These are phyloP conservation scores for Beris chalybata DNA, from an alignment of 2,888 invertebrate genomes.

Conservation along the genomic window DNA sequence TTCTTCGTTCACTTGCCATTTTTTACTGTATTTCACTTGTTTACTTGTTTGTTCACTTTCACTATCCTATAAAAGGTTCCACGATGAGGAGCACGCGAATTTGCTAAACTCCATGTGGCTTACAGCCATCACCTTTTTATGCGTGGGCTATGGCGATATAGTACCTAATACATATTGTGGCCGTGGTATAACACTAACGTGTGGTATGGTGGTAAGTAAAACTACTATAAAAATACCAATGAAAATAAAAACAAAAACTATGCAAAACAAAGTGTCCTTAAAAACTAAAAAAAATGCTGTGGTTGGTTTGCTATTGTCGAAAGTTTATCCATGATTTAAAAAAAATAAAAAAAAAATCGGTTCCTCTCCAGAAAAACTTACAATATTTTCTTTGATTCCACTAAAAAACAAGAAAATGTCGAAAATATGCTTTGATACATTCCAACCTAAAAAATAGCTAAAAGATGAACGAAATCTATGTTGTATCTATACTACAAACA, in stretches of 20 bases:
- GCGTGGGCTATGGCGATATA: constrained; percentile 99
- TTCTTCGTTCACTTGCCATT: constrained; percentile 32
- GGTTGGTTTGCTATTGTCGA: constrained; percentile 35
- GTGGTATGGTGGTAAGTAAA: constrained; percentile 97
- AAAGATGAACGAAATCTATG: constrained; percentile 21
- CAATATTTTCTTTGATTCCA: constrained; percentile 8
- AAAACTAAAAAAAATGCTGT: constrained; percentile 34
- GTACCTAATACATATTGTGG: constrained; percentile 99
- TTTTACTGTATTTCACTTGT: constrained; percentile 36
- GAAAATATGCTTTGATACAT: not conserved
- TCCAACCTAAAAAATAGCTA: constrained; percentile 2
- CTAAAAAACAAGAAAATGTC: not conserved
- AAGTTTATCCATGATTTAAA: constrained; percentile 36
- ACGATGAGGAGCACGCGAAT: constrained; percentile 98
- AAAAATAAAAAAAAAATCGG: not conserved
- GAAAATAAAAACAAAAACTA: constrained; percentile 28
- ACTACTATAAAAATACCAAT: constrained; percentile 44
- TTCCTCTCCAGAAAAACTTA: constrained; percentile 1
- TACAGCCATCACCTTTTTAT: constrained; percentile 99
- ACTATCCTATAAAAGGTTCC: constrained; percentile 72
- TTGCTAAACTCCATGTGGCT: constrained; percentile 99
- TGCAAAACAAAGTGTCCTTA: constrained; percentile 26
- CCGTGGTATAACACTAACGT: constrained; percentile 96
- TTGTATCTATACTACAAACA: constrained; percentile 52
- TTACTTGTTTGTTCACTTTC: constrained; percentile 55